Percentiles rank a stretch among this genome's conserved stretches.
Evolutionary conservation across 2,888 invertebrate species (phyloP).

Genomic region (Podabrus alpinus): DNA sequence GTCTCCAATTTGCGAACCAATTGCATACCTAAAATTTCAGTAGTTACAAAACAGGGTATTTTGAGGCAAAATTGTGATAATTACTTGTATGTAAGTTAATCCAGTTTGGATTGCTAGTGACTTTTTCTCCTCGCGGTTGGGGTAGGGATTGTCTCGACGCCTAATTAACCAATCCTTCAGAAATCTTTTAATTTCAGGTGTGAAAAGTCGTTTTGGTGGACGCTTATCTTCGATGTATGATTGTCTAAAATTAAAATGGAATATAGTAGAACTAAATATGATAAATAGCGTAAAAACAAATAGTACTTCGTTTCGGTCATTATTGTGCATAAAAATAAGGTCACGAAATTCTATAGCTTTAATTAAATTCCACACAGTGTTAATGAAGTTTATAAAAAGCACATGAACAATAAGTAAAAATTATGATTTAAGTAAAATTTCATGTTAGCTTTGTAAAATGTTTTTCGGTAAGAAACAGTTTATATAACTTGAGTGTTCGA

Average conservation of each 20-base stretch:
- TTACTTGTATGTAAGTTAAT: conserved; percentile 76
- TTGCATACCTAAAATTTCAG: conserved; percentile 66
- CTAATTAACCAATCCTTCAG: conserved; percentile 78
- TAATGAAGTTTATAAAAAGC: not conserved
- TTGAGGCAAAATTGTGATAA: not conserved
- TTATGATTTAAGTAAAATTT: not conserved
- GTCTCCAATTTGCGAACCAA: conserved; percentile 84
- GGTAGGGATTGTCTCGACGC: conserved; percentile 77
- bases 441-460: not conserved
- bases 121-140: conserved; percentile 78
- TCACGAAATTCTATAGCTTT: not conserved
- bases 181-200: conserved; percentile 78
- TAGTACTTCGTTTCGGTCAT: not conserved
- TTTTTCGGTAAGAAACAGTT: not conserved
- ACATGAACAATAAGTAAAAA: not conserved
- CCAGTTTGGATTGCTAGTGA: conserved; percentile 73
- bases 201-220: conserved; percentile 74
- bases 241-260: conserved; percentile 53
- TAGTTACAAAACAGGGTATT: not conserved
- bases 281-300: not conserved
- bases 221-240: conserved; percentile 65
- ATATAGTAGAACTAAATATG: not conserved
- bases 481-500: not conserved
- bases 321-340: not conserved
- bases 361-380: not conserved